Evolutionary conservation across 2,113 vertebrate species (phyloP).

Genomic region (Equus przewalskii): DNA sequence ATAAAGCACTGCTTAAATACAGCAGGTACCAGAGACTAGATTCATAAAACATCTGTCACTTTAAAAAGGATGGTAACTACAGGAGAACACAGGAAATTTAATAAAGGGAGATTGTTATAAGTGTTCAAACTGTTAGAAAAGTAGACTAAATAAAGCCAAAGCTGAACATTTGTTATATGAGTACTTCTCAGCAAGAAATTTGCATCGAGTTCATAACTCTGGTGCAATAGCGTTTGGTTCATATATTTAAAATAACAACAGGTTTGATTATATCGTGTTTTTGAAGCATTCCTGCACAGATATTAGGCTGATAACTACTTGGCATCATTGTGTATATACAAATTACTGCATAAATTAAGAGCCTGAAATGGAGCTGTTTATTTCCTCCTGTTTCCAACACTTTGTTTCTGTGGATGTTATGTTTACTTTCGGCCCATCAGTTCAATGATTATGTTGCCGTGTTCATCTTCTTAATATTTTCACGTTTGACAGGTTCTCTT

Average conservation of each 20-base stretch:
- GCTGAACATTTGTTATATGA: slow-evolving; percentile 64
- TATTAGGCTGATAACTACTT: slow-evolving; percentile 39
- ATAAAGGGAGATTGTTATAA: slow-evolving; percentile 54
- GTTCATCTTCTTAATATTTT: neutral
- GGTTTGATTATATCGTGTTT: slow-evolving; percentile 18
- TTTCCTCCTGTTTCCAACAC: neutral
- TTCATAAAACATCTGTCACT: slow-evolving; percentile 37
- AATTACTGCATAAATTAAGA: slow-evolving; percentile 1
- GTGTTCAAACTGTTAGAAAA: slow-evolving; percentile 70
- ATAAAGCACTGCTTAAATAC: slow-evolving; percentile 48
- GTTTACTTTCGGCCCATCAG: neutral
- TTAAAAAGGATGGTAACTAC: neutral
- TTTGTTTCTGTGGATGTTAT: neutral
- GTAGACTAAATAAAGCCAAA: slow-evolving; percentile 62
- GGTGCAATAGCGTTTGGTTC: slow-evolving; percentile 17
- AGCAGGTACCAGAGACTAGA: slow-evolving; percentile 13
- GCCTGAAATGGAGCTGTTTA: neutral
- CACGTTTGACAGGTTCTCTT: neutral
- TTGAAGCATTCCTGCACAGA: slow-evolving; percentile 25
- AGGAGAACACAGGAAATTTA: slow-evolving; percentile 47
- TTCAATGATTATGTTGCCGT: neutral
- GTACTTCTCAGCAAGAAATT: slow-evolving; percentile 66
- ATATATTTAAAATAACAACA: slow-evolving; percentile 53
- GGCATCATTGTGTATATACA: neutral
- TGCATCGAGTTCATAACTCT: neutral